phyloP scores from a whole-genome alignment of 2,797 vertebrate genomes.

The Spondyliosoma cantharus region DNA sequence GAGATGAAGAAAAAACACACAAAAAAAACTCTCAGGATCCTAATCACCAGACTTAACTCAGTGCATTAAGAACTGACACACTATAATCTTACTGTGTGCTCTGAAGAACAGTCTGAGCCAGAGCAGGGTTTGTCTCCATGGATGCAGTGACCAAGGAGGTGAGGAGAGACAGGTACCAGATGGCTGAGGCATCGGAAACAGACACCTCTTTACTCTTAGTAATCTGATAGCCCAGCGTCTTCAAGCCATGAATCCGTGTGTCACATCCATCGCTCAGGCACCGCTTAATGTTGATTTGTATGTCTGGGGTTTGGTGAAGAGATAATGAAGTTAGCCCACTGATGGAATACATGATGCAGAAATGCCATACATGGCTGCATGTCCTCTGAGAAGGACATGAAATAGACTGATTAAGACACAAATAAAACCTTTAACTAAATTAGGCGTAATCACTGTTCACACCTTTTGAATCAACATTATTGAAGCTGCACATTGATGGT shows the following conservation, averaged over 20 bases:
- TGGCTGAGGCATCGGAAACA: constrained; percentile 95
- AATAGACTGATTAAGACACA: not conserved
- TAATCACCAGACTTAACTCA: not conserved
- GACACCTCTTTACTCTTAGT: constrained; percentile 94
- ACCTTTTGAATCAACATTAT: too few relatives aligned
- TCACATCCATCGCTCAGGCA: constrained; percentile 98
- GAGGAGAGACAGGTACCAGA: constrained; percentile 98
- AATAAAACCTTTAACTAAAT: not conserved
- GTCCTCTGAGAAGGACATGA: not conserved
- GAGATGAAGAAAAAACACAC: constrained; percentile 3
- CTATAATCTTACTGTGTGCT: constrained; percentile 90
- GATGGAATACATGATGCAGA: constrained; percentile 19
- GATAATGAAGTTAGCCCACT: constrained; percentile 36
- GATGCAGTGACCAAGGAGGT: constrained; percentile 97
- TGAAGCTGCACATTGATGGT: too few relatives aligned
- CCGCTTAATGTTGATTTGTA: constrained; percentile 99
- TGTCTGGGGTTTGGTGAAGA: constrained; percentile 82
- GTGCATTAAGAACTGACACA: not conserved
- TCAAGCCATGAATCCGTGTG: constrained; percentile 95
- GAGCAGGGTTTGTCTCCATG: constrained; percentile 95
- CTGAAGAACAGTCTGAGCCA: constrained; percentile 94
- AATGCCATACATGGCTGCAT: not conserved
- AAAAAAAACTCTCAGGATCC: constrained; percentile 14
- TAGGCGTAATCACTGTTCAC: too few relatives aligned
- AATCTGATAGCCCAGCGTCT: constrained; percentile 93